phyloP scores from a whole-genome alignment of 1,140 invertebrate genomes.

The Nomia melanderi region DNA sequence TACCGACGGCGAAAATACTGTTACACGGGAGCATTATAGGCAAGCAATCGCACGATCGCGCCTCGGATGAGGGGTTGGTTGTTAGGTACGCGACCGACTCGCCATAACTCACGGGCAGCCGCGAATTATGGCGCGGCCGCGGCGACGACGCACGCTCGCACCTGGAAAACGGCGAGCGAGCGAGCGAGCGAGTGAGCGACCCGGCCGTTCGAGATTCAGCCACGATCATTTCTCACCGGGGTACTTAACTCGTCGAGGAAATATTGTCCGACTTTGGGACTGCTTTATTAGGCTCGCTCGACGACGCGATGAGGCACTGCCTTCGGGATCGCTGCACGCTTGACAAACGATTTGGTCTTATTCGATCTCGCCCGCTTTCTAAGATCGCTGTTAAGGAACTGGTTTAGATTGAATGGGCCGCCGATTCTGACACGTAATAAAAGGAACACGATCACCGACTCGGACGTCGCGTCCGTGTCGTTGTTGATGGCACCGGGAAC shows the following conservation, averaged over 20 bases:
- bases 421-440: not conserved
- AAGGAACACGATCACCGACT: too few relatives aligned
- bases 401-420: not conserved
- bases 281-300: conserved; percentile 22
- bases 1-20: conserved; percentile 45
- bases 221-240: conserved; percentile 53
- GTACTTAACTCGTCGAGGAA: conserved; percentile 38
- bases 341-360: conserved; percentile 12
- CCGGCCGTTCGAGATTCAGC: conserved; percentile 24
- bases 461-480: too few relatives aligned
- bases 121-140: conserved; percentile 63
- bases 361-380: not conserved
- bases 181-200: not conserved
- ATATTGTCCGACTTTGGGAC: conserved; percentile 39
- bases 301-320: not conserved
- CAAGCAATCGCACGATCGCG: conserved; percentile 18
- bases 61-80: conserved; percentile 55
- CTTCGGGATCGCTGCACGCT: not conserved
- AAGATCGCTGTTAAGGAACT: not conserved
- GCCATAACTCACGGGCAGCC: conserved; percentile 56
- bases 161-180: conserved; percentile 52
- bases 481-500: too few relatives aligned
- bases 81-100: conserved; percentile 46
- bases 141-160: conserved; percentile 35
- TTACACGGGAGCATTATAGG: conserved; percentile 33